Conservation (phyloP, 2,797 vertebrate species). For the Poecilia velifera region DNA sequence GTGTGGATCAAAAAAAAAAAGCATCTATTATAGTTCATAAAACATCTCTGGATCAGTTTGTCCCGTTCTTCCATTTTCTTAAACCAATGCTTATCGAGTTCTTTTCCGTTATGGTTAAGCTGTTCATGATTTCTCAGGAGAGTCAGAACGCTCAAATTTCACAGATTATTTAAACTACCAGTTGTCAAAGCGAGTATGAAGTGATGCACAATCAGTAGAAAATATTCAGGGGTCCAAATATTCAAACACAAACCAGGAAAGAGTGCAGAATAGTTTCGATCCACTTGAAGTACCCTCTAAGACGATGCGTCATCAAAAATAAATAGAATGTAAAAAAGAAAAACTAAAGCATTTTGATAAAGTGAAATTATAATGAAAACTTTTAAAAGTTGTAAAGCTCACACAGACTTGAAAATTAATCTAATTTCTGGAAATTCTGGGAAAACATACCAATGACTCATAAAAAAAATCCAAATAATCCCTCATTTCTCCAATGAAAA, state of each 20-base stretch:
- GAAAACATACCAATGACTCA: not conserved
- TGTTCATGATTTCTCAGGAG: not conserved
- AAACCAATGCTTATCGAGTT: not conserved
- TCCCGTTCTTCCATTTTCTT: not conserved
- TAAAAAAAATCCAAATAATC: not conserved
- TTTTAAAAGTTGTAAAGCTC: not conserved
- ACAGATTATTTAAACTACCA: not conserved
- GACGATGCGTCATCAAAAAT: not conserved
- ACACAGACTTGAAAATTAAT: not conserved
- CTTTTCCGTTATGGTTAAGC: not conserved
- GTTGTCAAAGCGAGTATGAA: not conserved
- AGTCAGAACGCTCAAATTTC: not conserved
- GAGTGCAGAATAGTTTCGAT: not conserved
- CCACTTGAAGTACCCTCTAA: not conserved
- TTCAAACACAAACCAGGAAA: not conserved
- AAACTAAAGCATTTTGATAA: not conserved
- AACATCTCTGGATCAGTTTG: slow-evolving; percentile 9
- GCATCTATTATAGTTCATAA: slow-evolving; percentile 41
- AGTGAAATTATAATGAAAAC: not conserved
- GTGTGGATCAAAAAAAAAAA: not conserved
- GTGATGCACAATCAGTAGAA: not conserved
- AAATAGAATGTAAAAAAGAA: not conserved
- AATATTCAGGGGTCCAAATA: not conserved
- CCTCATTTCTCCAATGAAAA: not conserved
- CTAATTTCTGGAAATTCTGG: not conserved